Conservation (phyloP, 2,797 vertebrate species). For the Sparus aurata region DNA sequence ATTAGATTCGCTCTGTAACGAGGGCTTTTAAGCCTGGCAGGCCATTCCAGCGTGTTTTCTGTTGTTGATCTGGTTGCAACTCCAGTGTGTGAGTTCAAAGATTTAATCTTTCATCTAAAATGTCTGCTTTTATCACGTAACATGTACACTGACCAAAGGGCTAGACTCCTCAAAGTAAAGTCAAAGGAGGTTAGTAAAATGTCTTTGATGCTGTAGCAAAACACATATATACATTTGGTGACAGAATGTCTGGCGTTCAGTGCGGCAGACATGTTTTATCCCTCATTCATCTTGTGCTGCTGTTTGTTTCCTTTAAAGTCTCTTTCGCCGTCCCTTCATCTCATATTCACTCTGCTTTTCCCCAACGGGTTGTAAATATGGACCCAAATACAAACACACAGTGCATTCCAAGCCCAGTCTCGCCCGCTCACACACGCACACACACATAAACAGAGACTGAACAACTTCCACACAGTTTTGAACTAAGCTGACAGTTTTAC, state of each 20-base stretch:
- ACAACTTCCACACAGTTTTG: constrained; percentile 21
- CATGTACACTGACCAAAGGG: neutral
- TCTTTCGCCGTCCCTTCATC: constrained; percentile 24
- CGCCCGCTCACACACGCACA: constrained; percentile 10
- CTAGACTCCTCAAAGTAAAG: neutral
- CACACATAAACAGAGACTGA: constrained; percentile 1
- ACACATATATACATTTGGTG: constrained; percentile 13
- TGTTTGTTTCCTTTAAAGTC: constrained; percentile 40
- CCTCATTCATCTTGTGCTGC: constrained; percentile 27
- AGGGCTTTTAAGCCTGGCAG: neutral
- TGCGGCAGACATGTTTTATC: constrained; percentile 3
- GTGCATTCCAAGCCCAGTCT: constrained; percentile 20
- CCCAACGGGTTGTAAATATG: constrained; percentile 45
- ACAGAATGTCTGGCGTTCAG: constrained; percentile 21
- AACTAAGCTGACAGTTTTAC: constrained; percentile 55
- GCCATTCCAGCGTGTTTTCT: neutral
- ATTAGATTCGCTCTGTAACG: too few species aligned
- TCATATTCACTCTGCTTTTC: constrained; percentile 18
- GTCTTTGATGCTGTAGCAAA: constrained; percentile 23
- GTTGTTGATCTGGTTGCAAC: neutral
- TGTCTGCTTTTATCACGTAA: constrained; percentile 2
- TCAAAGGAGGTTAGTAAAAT: constrained; percentile 4
- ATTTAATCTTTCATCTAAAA: constrained; percentile 8
- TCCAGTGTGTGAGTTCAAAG: neutral
- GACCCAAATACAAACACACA: constrained; percentile 50